A percentile compares a stretch with the other conserved stretches of the same genome.
These are phyloP conservation scores for Anabas testudineus DNA, from an alignment of 2,797 vertebrate genomes.

Conservation along the genomic window DNA sequence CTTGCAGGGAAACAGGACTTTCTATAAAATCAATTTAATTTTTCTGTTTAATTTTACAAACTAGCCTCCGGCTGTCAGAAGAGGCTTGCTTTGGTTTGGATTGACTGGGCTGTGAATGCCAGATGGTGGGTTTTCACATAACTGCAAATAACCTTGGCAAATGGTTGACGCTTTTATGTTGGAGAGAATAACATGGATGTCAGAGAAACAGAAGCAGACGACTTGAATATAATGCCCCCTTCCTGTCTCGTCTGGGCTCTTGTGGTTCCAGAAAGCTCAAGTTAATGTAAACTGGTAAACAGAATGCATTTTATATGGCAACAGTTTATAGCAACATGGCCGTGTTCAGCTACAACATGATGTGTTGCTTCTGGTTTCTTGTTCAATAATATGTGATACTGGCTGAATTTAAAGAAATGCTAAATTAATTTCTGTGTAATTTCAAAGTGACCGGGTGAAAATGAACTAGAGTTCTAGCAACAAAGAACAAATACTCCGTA, in stretches of 20 bases:
- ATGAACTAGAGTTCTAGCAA: background rate
- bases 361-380: slow-evolving; percentile 3
- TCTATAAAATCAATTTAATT: slow-evolving; percentile 30
- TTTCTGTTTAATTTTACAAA: slow-evolving; percentile 61
- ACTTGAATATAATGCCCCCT: slow-evolving; percentile 54
- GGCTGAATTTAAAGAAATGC: slow-evolving; percentile 4
- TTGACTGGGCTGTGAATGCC: slow-evolving; percentile 60
- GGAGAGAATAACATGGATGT: slow-evolving; percentile 58
- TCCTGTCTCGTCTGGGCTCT: slow-evolving; percentile 33
- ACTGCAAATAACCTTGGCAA: slow-evolving; percentile 62
- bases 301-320: slow-evolving; percentile 23
- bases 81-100: slow-evolving; percentile 65
- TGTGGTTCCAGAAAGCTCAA: slow-evolving; percentile 38
- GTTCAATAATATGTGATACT: slow-evolving; percentile 14
- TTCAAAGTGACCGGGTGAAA: no score
- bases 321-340: slow-evolving; percentile 27
- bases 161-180: slow-evolving; percentile 54
- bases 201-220: slow-evolving; percentile 48
- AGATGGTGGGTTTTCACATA: slow-evolving; percentile 71
- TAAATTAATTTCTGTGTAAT: slow-evolving; percentile 7
- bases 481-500: background rate
- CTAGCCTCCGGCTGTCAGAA: slow-evolving; percentile 60
- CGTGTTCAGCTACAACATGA: slow-evolving; percentile 15
- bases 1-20: slow-evolving; percentile 35
- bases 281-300: slow-evolving; percentile 47